These are phyloP conservation scores for Myiotriccus ornatus DNA, from an alignment of 2,797 vertebrate genomes.

Conservation along the genomic window DNA sequence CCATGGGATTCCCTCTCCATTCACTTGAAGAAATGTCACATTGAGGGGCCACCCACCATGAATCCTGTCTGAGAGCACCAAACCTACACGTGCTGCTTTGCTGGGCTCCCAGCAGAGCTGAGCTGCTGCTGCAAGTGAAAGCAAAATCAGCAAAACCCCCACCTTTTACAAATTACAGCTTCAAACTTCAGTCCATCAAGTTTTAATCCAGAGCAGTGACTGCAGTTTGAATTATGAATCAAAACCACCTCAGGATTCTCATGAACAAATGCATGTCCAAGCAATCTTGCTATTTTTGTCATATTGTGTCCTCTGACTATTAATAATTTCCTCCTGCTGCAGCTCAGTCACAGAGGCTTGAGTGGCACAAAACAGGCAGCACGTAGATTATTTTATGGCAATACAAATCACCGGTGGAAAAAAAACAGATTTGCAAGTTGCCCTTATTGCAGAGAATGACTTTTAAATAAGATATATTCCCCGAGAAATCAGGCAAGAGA, in stretches of 20 bases:
- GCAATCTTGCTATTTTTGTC: background rate
- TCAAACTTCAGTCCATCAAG: background rate
- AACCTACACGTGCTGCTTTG: accelerated
- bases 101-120: background rate
- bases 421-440: background rate
- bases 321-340: background rate
- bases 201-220: background rate
- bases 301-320: background rate
- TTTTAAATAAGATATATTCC: background rate
- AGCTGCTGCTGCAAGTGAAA: background rate
- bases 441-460: background rate
- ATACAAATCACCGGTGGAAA: background rate
- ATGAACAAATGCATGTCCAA: background rate
- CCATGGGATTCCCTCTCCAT: background rate
- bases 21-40: background rate
- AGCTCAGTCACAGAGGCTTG: background rate
- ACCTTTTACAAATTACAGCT: background rate
- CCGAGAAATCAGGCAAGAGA: background rate
- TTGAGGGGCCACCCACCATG: background rate
- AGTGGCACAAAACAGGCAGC: background rate
- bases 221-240: background rate
- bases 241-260: background rate
- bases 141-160: background rate
- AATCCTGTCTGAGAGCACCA: background rate
- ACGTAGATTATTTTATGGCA: accelerated